These are phyloP conservation scores for Drosophila paracracens DNA, from an alignment of 2,888 invertebrate genomes.

Conservation along the genomic window DNA sequence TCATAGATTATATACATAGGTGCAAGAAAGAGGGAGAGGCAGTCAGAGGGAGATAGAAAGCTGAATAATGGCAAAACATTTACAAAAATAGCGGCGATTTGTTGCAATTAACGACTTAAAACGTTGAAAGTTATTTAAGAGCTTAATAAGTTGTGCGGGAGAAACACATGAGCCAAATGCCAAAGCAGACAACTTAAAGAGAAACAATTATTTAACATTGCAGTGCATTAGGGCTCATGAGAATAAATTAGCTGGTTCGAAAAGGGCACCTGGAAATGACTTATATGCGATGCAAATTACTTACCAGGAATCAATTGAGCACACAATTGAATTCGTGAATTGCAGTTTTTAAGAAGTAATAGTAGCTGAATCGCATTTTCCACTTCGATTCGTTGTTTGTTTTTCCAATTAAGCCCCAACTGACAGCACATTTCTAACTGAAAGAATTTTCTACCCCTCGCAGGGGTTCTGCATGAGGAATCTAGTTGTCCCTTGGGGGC, in stretches of 20 bases:
- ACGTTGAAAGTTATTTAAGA: slow-evolving; percentile 55
- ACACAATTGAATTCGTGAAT: slow-evolving; percentile 3
- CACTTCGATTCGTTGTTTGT: slow-evolving; percentile 40
- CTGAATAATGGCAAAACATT: slow-evolving; percentile 65
- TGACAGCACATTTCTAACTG: slow-evolving; percentile 46
- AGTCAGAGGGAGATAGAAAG: slow-evolving; percentile 5
- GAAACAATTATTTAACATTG: background rate
- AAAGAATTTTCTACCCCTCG: slow-evolving; percentile 35
- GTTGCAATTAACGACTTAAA: slow-evolving; percentile 70
- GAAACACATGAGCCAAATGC: slow-evolving; percentile 3
- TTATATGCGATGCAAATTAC: slow-evolving; percentile 1
- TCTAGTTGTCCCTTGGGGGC: slow-evolving; percentile 20
- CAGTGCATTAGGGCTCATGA: slow-evolving; percentile 6
- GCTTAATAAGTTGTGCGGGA: slow-evolving; percentile 12
- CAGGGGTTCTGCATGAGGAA: slow-evolving; percentile 1
- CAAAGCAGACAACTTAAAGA: background rate
- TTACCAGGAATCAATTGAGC: slow-evolving; percentile 14
- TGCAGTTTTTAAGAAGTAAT: background rate
- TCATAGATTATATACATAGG: slow-evolving; percentile 32
- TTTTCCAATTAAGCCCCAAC: slow-evolving; percentile 68
- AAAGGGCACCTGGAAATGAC: background rate
- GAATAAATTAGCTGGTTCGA: background rate
- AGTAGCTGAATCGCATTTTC: slow-evolving; percentile 15
- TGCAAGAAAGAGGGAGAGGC: background rate
- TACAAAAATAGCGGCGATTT: slow-evolving; percentile 71